Conservation (phyloP, 2,797 vertebrate genomes). For the Lutjanus campechanus region DNA sequence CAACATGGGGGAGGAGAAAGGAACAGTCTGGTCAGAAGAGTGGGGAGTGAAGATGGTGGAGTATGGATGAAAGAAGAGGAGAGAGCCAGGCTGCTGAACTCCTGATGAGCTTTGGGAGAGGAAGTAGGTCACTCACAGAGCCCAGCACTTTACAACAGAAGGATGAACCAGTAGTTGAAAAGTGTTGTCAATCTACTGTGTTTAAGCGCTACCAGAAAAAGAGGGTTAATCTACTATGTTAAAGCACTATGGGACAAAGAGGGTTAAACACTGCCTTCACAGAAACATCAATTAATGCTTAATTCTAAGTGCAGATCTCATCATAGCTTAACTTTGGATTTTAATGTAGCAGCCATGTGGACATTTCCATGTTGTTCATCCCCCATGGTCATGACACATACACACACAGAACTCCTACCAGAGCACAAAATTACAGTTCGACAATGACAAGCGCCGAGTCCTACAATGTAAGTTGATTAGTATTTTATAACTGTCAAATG, state of each 20-base stretch:
- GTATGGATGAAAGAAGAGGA: conserved; percentile 13
- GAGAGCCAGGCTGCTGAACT: conserved; percentile 58
- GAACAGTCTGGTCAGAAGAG: not conserved
- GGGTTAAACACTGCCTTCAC: conserved; percentile 10
- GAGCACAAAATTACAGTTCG: no score
- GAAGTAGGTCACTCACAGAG: conserved; percentile 71
- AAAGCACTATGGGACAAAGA: not conserved
- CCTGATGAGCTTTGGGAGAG: conserved; percentile 60
- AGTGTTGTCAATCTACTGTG: conserved; percentile 1
- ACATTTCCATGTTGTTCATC: not conserved
- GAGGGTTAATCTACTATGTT: conserved; percentile 4
- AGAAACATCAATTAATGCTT: conserved; percentile 10
- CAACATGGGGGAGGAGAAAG: conserved; percentile 4
- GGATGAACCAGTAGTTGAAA: conserved; percentile 8
- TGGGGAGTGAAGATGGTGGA: conserved; percentile 4
- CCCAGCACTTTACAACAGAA: conserved; percentile 36
- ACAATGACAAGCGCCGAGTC: no score
- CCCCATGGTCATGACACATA: not conserved
- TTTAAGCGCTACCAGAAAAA: not conserved
- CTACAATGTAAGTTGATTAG: no score
- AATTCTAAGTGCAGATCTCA: not conserved
- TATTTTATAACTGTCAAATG: no score
- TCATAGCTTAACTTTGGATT: not conserved
- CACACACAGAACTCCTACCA: no score
- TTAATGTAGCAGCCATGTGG: not conserved